Percentiles rank a stretch among this genome's conserved stretches.
phyloP scores from a whole-genome alignment of 2,888 invertebrate genomes.

The Thecophora atra region DNA sequence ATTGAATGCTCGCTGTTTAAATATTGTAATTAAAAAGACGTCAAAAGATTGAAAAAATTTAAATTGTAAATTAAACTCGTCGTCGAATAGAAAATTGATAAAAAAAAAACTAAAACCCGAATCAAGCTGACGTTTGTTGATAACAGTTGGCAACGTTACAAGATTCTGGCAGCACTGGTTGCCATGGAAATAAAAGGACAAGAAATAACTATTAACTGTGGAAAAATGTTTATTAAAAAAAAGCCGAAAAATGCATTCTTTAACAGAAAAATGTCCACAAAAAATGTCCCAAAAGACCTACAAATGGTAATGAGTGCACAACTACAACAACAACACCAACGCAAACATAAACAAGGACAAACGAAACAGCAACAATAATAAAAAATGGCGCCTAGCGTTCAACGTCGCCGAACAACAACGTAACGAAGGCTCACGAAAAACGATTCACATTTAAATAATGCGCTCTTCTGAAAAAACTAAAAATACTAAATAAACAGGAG shows the following conservation, averaged over 20 bases:
- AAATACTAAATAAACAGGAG: not conserved
- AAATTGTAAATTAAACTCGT: no score
- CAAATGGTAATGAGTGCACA: conserved; percentile 21
- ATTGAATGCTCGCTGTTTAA: not conserved
- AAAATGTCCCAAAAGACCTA: not conserved
- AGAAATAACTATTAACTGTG: not conserved
- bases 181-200: conserved; percentile 1
- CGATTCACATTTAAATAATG: no score
- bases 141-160: conserved; percentile 22
- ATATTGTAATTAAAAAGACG: no score
- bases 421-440: no score
- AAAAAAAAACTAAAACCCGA: not conserved
- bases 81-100: no score
- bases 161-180: not conserved
- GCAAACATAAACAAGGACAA: not conserved
- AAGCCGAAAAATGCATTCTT: conserved; percentile 3
- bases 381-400: conserved; percentile 11
- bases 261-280: not conserved
- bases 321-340: not conserved
- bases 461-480: no score
- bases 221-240: not conserved
- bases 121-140: not conserved
- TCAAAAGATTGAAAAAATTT: no score
- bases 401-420: no score
- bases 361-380: conserved; percentile 3